phyloP scores from a whole-genome alignment of 2,888 invertebrate species.

The Leuctra nigra region DNA sequence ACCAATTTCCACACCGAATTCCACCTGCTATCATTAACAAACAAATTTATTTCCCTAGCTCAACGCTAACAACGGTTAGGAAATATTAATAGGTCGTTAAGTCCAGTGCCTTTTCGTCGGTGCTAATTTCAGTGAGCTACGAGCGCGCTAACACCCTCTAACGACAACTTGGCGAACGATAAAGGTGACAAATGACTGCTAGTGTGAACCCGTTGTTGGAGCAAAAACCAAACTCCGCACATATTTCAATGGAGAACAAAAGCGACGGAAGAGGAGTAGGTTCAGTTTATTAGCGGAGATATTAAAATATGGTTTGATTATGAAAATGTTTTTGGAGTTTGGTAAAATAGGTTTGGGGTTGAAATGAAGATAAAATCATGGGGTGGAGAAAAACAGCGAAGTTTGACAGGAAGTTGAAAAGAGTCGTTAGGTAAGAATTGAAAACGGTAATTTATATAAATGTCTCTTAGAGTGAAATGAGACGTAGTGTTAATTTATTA shows the following conservation, averaged over 20 bases:
- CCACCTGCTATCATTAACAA: not conserved
- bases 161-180: constrained; percentile 20
- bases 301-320: constrained; percentile 5
- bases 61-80: not conserved
- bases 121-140: constrained; percentile 12
- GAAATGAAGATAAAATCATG: not conserved
- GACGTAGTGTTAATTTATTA: not conserved
- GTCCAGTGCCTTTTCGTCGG: not conserved
- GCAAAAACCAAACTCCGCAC: constrained; percentile 21
- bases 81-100: constrained; percentile 18
- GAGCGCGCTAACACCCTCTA: constrained; percentile 10
- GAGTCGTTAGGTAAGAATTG: constrained; percentile 7
- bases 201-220: not conserved
- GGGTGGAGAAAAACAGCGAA: not conserved
- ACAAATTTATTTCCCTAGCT: not conserved
- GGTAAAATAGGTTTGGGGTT: not conserved
- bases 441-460: constrained; percentile 10
- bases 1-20: no score
- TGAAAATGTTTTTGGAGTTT: not conserved
- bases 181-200: constrained; percentile 24
- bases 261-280: no score
- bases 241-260: no score
- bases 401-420: not conserved
- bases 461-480: constrained; percentile 3
- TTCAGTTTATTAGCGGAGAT: not conserved